These are phyloP conservation scores for Chromoteleia sp. DNA, from an alignment of 2,888 invertebrate species.

Conservation along the genomic window DNA sequence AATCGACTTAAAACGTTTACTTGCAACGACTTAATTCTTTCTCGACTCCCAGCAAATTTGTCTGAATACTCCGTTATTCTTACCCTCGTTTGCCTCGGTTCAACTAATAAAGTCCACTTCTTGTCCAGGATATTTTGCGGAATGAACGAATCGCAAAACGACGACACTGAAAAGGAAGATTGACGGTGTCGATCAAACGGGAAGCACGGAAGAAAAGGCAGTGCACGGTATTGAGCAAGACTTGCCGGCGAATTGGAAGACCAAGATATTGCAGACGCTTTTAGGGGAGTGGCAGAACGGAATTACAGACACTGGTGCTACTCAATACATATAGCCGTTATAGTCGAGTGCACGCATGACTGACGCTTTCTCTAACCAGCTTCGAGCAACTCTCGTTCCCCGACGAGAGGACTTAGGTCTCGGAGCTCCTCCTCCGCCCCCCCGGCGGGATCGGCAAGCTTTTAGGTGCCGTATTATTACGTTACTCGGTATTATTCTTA, in stretches of 20 bases:
- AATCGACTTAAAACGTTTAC: too few species aligned
- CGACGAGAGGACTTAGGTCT: conserved; percentile 60
- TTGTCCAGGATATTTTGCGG: conserved; percentile 12
- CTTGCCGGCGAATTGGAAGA: conserved; percentile 51
- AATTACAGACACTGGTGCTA: conserved; percentile 69
- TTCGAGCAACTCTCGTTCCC: conserved; percentile 55
- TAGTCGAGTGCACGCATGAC: conserved; percentile 73
- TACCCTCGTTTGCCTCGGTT: too few species aligned
- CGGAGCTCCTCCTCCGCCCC: conserved; percentile 30
- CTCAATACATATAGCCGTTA: conserved; percentile 61
- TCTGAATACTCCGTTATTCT: not conserved
- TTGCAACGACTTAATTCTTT: too few species aligned
- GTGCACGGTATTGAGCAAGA: conserved; percentile 46
- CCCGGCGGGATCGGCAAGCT: conserved; percentile 74
- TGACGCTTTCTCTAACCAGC: conserved; percentile 73
- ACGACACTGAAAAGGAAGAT: conserved; percentile 38
- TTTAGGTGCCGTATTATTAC: conserved; percentile 77
- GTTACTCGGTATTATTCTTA: conserved; percentile 79
- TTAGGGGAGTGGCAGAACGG: conserved; percentile 70
- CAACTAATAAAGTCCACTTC: not conserved
- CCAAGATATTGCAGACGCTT: conserved; percentile 73
- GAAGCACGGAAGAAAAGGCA: conserved; percentile 43
- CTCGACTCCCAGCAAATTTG: too few species aligned
- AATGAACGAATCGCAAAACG: conserved; percentile 35
- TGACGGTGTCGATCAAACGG: conserved; percentile 33